Percentiles rank a stretch among this genome's conserved stretches.
Evolutionary conservation across 2,797 vertebrate genomes (phyloP).

Genomic region (Trematomus bernacchii): DNA sequence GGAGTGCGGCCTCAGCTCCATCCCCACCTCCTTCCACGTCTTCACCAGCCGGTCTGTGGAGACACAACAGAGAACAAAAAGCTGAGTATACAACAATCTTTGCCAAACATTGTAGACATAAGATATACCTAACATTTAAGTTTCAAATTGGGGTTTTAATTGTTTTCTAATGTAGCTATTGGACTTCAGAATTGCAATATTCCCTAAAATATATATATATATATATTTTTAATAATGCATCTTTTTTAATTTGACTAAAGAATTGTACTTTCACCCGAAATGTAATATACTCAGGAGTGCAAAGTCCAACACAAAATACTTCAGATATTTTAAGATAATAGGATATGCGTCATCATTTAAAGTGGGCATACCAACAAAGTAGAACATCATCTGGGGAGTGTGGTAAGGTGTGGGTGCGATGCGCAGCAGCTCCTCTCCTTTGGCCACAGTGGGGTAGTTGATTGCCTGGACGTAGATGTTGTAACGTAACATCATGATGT

Average conservation of each 20-base stretch:
- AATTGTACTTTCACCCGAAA: neutral
- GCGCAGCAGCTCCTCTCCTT: constrained; percentile 92
- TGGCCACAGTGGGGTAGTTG: constrained; percentile 93
- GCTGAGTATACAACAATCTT: neutral
- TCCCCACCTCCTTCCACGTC: constrained; percentile 89
- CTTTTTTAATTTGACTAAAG: too few species aligned
- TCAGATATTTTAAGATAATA: neutral
- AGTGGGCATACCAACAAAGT: constrained; percentile 88
- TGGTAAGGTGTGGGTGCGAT: constrained; percentile 94
- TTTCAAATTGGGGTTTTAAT: neutral
- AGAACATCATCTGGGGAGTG: constrained; percentile 94
- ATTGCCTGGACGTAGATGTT: constrained; percentile 96
- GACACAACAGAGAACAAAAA: constrained; percentile 22
- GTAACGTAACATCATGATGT: constrained; percentile 91
- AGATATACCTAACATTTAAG: neutral
- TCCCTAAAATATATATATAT: too few species aligned
- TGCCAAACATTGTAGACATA: neutral
- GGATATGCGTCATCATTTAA: neutral
- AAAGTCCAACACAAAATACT: neutral
- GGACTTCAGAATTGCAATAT: too few species aligned
- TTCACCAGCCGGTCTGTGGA: constrained; percentile 88
- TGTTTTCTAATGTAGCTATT: too few species aligned
- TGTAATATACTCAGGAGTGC: neutral
- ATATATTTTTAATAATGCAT: too few species aligned
- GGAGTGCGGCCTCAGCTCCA: constrained; percentile 89